phyloP scores from a whole-genome alignment of 1,140 invertebrate species.

The Drosophila lowei region DNA sequence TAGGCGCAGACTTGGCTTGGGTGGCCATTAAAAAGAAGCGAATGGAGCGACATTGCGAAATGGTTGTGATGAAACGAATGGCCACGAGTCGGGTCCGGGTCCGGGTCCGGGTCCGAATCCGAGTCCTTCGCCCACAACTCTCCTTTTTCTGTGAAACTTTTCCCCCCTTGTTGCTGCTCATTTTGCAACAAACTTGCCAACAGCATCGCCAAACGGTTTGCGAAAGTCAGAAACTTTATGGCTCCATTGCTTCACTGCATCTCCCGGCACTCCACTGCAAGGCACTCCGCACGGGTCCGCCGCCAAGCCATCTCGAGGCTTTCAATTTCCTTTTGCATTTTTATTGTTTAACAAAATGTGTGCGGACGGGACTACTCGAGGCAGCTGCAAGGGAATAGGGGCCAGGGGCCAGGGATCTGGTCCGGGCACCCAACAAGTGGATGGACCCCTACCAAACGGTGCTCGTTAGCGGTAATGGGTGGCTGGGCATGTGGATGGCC shows the following conservation, averaged over 20 bases:
- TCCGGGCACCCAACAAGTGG: slow-evolving; percentile 47
- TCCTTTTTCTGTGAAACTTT: slow-evolving; percentile 21
- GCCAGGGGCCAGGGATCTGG: neutral
- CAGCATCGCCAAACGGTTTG: slow-evolving; percentile 37
- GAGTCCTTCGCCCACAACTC: slow-evolving; percentile 16
- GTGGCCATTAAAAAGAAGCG: slow-evolving; percentile 69
- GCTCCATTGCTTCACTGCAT: slow-evolving; percentile 27
- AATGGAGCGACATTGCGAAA: slow-evolving; percentile 66
- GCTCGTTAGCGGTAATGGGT: slow-evolving; percentile 52
- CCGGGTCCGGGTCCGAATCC: slow-evolving; percentile 19
- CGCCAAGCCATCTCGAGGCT: slow-evolving; percentile 29
- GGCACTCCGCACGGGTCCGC: neutral
- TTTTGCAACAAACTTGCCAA: slow-evolving; percentile 69
- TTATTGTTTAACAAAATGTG: slow-evolving; percentile 61
- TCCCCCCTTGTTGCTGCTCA: slow-evolving; percentile 49
- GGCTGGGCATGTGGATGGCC: slow-evolving; percentile 33
- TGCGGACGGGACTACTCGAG: slow-evolving; percentile 37
- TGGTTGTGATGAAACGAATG: slow-evolving; percentile 69
- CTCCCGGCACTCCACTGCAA: neutral
- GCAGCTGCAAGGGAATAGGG: slow-evolving; percentile 14
- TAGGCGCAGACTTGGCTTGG: neutral
- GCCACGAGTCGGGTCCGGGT: slow-evolving; percentile 24
- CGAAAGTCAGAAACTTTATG: slow-evolving; percentile 65
- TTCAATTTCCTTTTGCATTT: slow-evolving; percentile 70
- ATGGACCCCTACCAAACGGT: slow-evolving; percentile 13